A percentile compares a stretch with the other conserved stretches of the same genome.
Evolutionary conservation across 2,888 invertebrate genomes (phyloP).

Genomic region (Pinctada fucata): DNA sequence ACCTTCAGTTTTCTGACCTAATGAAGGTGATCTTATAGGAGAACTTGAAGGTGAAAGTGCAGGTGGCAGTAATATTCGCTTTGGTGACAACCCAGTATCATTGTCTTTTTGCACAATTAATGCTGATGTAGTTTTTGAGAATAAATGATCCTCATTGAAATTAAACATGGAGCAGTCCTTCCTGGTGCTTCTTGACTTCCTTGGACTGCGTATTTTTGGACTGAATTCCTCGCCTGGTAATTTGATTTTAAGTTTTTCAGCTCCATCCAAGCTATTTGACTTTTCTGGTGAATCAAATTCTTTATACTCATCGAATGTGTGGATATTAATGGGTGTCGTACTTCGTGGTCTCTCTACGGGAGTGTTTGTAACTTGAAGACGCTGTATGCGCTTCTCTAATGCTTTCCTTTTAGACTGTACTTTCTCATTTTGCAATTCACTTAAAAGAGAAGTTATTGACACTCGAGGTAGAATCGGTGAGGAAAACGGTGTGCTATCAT

Average conservation of each 20-base stretch:
- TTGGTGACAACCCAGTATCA: conserved; percentile 58
- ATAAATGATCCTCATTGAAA: conserved; percentile 69
- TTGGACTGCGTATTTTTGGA: conserved; percentile 55
- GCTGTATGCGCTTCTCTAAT: conserved; percentile 65
- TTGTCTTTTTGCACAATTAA: conserved; percentile 63
- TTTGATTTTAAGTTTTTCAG: conserved; percentile 68
- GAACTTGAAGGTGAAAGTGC: conserved; percentile 64
- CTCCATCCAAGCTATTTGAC: conserved; percentile 46
- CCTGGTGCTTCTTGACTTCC: conserved; percentile 40
- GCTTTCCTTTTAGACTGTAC: conserved; percentile 66
- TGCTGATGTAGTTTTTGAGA: conserved; percentile 67
- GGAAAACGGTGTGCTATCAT: conserved; percentile 58
- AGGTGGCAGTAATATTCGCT: conserved; percentile 68
- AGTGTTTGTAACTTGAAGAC: conserved; percentile 68
- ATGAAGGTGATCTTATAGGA: conserved; percentile 47
- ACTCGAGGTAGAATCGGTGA: conserved; percentile 54
- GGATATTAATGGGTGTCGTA: conserved; percentile 69
- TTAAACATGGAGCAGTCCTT: conserved; percentile 52
- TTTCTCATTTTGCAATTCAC: conserved; percentile 51
- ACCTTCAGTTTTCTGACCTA: not conserved
- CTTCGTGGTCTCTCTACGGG: conserved; percentile 70
- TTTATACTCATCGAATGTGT: conserved; percentile 67
- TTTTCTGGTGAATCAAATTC: conserved; percentile 65
- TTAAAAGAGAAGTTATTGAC: conserved; percentile 48
- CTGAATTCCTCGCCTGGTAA: conserved; percentile 66